These are phyloP conservation scores for Sebastes nivosus DNA, from an alignment of 2,797 vertebrate genomes.

Conservation along the genomic window DNA sequence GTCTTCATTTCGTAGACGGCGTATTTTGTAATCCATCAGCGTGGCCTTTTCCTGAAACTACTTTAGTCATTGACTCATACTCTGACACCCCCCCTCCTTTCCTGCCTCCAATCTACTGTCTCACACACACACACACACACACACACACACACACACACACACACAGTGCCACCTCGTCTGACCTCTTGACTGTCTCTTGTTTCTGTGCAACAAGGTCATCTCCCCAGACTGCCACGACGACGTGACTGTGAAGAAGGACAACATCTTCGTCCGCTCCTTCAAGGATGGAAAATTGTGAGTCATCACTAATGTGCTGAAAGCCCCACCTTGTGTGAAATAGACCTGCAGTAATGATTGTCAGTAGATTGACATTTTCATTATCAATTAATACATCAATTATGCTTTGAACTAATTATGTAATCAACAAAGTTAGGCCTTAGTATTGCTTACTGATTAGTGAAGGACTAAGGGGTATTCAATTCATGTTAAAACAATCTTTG, in stretches of 20 bases:
- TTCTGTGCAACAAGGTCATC: slow-evolving; percentile 78
- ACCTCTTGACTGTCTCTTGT: slow-evolving; percentile 50
- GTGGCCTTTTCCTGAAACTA: slow-evolving; percentile 46
- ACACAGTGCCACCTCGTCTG: slow-evolving; percentile 1
- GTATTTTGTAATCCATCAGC: slow-evolving; percentile 42
- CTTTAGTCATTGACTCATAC: slow-evolving; percentile 26
- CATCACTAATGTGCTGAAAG: background rate
- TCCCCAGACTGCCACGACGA: slow-evolving; percentile 86
- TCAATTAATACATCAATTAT: background rate
- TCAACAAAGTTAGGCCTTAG: background rate
- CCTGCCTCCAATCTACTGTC: background rate
- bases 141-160: background rate
- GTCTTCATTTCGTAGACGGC: slow-evolving; percentile 16
- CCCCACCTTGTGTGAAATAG: background rate
- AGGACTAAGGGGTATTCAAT: background rate
- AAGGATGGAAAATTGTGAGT: slow-evolving; percentile 89
- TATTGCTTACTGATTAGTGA: background rate
- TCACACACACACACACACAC: background rate
- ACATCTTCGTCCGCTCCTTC: slow-evolving; percentile 85
- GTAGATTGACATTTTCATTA: background rate
- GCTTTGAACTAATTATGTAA: background rate
- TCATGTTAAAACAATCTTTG: background rate
- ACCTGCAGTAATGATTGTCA: background rate
- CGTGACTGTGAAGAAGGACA: slow-evolving; percentile 84
- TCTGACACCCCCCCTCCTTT: background rate